Conservation (phyloP, 2,113 vertebrate species). For the Ciconia boyciana region DNA sequence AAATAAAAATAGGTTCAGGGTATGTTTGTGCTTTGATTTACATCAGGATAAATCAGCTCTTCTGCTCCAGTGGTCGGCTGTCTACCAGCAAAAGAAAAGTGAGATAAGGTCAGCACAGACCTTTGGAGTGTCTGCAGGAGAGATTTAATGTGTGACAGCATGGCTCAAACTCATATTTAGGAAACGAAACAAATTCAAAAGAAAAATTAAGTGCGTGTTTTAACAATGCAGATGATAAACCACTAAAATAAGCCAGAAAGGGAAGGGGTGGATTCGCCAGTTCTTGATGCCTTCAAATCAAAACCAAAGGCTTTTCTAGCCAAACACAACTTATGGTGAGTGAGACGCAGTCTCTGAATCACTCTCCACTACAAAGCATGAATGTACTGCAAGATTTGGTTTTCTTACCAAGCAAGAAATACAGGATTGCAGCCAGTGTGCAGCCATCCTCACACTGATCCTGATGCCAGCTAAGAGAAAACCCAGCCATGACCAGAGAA, state of each 20-base stretch:
- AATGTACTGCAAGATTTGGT: neutral
- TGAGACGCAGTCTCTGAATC: neutral
- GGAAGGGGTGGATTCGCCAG: neutral
- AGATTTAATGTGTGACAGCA: conserved; percentile 36
- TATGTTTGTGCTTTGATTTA: conserved; percentile 32
- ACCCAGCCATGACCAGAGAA: neutral
- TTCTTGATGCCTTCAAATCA: neutral
- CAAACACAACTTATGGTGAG: neutral
- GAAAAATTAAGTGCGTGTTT: neutral
- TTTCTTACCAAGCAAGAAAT: neutral
- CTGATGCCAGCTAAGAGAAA: neutral
- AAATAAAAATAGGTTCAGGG: neutral
- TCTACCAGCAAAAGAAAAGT: neutral
- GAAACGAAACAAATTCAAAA: neutral
- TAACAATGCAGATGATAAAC: neutral
- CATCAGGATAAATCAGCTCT: conserved; percentile 3
- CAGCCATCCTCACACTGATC: neutral
- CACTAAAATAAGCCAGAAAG: neutral
- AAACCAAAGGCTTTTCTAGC: neutral
- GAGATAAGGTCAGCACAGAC: conserved; percentile 25
- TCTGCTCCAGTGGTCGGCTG: neutral
- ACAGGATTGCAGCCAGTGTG: neutral
- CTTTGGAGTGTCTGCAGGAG: neutral
- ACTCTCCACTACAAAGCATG: neutral
- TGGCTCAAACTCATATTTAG: neutral